Percentiles rank a stretch among this genome's conserved stretches.
These are phyloP conservation scores for Eilema depressum DNA, from an alignment of 2,888 invertebrate genomes.

Conservation along the genomic window DNA sequence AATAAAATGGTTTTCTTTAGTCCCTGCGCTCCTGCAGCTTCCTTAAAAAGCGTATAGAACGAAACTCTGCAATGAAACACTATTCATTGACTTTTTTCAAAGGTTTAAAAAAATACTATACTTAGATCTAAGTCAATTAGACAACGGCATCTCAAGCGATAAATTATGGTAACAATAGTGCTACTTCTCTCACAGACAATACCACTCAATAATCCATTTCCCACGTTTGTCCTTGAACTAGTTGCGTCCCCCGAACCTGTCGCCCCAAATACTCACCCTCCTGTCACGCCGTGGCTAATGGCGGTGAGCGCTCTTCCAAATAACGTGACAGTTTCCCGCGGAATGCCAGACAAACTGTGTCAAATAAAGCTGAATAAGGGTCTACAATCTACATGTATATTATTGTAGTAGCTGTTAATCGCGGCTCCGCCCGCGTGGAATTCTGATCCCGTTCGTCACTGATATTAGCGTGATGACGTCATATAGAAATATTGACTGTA, in stretches of 20 bases:
- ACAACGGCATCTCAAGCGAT: background rate
- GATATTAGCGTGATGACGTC: too few relatives aligned
- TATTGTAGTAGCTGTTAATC: too few relatives aligned
- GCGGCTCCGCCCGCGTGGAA: too few relatives aligned
- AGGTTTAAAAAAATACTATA: too few relatives aligned
- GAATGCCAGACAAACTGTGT: constrained; percentile 33
- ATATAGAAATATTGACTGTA: too few relatives aligned
- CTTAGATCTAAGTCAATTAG: too few relatives aligned
- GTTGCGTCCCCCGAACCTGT: constrained; percentile 34
- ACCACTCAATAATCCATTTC: constrained; percentile 16
- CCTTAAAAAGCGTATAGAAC: too few relatives aligned
- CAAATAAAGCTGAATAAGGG: constrained; percentile 1
- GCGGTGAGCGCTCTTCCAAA: constrained; percentile 32
- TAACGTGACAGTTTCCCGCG: constrained; percentile 23
- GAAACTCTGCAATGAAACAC: too few relatives aligned
- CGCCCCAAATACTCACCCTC: constrained; percentile 43
- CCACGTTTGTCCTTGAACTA: constrained; percentile 45
- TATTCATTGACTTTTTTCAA: too few relatives aligned
- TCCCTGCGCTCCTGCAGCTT: too few relatives aligned
- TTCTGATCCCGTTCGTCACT: too few relatives aligned
- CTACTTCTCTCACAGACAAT: background rate
- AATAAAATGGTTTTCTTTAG: too few relatives aligned
- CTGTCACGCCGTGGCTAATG: constrained; percentile 40
- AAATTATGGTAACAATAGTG: background rate
- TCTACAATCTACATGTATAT: background rate